These are phyloP conservation scores for Pycnonotus jocosus DNA, from an alignment of 2,113 vertebrate species.

Conservation along the genomic window DNA sequence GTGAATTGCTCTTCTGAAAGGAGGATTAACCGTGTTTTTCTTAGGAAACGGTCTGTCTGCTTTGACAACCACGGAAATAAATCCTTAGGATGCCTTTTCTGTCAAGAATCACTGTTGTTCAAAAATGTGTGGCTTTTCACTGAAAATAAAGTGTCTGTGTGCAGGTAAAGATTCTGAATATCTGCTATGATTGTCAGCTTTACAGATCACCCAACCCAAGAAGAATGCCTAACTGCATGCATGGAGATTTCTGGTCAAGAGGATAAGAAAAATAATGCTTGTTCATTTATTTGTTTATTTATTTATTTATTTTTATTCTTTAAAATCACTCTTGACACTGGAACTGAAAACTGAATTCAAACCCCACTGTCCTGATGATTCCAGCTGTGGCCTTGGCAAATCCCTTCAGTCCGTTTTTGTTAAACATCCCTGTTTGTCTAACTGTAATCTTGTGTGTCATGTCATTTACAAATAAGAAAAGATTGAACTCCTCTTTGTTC, in stretches of 20 bases:
- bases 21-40: neutral
- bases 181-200: neutral
- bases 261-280: neutral
- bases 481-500: neutral
- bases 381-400: neutral
- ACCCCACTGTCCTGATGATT: neutral
- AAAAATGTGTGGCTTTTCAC: neutral
- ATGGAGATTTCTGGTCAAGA: neutral
- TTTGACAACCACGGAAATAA: neutral
- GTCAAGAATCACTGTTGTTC: neutral
- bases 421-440: neutral
- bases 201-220: neutral
- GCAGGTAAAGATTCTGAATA: neutral
- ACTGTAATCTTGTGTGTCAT: neutral
- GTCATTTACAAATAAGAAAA: neutral
- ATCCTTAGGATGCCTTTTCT: neutral
- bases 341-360: neutral
- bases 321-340: neutral
- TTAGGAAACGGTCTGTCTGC: neutral
- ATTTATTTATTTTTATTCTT: neutral
- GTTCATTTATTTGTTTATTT: no score
- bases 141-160: neutral
- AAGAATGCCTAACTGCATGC: neutral
- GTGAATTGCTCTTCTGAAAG: constrained; percentile 1
- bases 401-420: neutral